These are phyloP conservation scores for Sminthurinus aureus DNA, from an alignment of 2,888 invertebrate genomes.

Conservation along the genomic window DNA sequence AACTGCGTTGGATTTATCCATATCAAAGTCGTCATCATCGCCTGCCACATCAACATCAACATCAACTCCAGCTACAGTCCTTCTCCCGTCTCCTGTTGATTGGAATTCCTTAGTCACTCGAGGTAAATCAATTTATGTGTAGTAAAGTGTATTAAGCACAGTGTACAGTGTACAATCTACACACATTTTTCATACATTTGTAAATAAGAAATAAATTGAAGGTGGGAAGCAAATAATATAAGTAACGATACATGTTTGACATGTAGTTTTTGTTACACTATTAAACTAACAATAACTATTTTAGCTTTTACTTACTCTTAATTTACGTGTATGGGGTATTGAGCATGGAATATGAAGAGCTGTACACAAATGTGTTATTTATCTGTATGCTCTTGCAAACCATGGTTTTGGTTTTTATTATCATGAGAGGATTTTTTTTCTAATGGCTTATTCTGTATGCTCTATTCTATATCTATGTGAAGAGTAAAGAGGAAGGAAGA, in stretches of 20 bases:
- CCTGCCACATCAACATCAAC: background rate
- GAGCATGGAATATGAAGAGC: background rate
- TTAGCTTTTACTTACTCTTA: background rate
- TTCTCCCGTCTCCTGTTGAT: conserved; percentile 32
- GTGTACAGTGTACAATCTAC: background rate
- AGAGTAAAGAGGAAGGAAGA: background rate
- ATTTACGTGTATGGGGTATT: background rate
- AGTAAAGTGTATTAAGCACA: background rate
- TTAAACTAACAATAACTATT: too few relatives aligned
- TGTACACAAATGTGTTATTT: background rate
- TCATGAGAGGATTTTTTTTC: background rate
- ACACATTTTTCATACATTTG: background rate
- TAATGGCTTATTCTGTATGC: conserved; percentile 19
- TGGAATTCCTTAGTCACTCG: conserved; percentile 47
- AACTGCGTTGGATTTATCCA: background rate
- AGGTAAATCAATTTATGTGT: conserved; percentile 66
- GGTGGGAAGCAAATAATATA: background rate
- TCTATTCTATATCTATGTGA: background rate
- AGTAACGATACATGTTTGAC: background rate
- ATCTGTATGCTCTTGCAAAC: background rate
- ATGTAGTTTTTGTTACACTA: background rate
- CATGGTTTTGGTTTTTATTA: background rate
- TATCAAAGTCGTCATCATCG: background rate
- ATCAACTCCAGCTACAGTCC: background rate
- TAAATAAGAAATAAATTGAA: background rate